Conservation (phyloP, 2,888 invertebrate species). For the Campopleginae sp. region DNA sequence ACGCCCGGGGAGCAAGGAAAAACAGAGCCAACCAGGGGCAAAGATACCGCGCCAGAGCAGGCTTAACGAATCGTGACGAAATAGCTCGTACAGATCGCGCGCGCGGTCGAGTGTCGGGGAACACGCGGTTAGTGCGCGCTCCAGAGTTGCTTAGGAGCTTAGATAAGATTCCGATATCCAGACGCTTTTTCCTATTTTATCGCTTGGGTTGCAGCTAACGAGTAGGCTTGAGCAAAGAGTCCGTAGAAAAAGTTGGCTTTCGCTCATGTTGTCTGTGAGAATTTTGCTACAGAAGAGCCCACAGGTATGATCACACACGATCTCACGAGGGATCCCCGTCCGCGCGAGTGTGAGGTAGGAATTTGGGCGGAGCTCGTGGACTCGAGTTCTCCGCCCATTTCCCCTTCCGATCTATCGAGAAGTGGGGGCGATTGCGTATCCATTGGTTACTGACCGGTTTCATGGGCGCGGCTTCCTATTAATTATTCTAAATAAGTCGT, state of each 20-base stretch:
- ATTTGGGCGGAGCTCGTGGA: conserved; percentile 44
- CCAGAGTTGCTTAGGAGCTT: conserved; percentile 14
- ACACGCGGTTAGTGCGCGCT: not conserved
- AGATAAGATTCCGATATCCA: conserved; percentile 64
- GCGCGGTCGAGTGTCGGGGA: conserved; percentile 57
- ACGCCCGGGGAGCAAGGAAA: conserved; percentile 25
- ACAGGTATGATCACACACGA: conserved; percentile 7
- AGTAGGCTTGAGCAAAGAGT: conserved; percentile 46
- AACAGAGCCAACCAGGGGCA: conserved; percentile 16
- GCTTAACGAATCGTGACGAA: conserved; percentile 69
- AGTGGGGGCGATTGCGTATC: conserved; percentile 70
- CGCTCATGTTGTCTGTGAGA: conserved; percentile 44
- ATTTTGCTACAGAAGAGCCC: conserved; percentile 25
- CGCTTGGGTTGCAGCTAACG: conserved; percentile 61
- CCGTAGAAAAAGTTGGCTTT: conserved; percentile 36
- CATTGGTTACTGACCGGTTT: conserved; percentile 78
- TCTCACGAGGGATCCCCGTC: conserved; percentile 31
- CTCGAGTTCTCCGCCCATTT: conserved; percentile 64
- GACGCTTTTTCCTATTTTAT: conserved; percentile 59
- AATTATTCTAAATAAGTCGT: conserved; percentile 84
- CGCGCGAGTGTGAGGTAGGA: conserved; percentile 25
- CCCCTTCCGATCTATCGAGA: conserved; percentile 70
- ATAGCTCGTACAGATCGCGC: conserved; percentile 55
- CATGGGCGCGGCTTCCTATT: conserved; percentile 79
- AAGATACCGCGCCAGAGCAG: conserved; percentile 54